These are phyloP conservation scores for Chaitophorus viminalis DNA, from an alignment of 2,888 invertebrate genomes.

Conservation along the genomic window DNA sequence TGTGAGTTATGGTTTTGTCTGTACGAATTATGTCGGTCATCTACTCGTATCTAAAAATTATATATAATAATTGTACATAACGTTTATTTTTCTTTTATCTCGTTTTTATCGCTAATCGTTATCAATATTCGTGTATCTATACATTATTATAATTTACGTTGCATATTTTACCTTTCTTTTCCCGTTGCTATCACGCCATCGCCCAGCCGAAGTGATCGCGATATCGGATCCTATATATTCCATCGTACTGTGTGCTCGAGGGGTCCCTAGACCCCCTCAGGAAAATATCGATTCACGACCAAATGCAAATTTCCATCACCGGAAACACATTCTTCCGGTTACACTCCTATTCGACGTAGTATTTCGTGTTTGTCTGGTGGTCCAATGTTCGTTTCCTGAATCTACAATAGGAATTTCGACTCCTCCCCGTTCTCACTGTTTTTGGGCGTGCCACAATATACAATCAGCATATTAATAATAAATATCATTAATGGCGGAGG, in stretches of 20 bases:
- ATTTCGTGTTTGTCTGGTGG: background rate
- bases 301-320: background rate
- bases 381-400: conserved; percentile 29
- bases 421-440: conserved; percentile 42
- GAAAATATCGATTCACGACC: background rate
- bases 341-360: background rate
- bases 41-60: background rate
- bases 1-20: conserved; percentile 11
- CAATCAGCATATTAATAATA: conserved; percentile 60
- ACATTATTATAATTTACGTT: background rate
- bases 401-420: conserved; percentile 49
- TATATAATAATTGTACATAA: too few species aligned
- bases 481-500: conserved; percentile 55
- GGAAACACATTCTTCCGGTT: conserved; percentile 50
- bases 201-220: background rate
- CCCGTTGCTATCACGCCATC: background rate
- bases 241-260: background rate
- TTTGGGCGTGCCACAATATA: conserved; percentile 54
- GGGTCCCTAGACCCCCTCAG: background rate
- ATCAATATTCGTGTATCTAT: conserved; percentile 23
- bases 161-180: background rate
- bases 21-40: background rate
- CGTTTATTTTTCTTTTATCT: background rate
- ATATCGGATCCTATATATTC: background rate
- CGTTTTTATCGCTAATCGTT: conserved; percentile 18